Base-by-base conservation (phyloP, 2,888 invertebrate genomes). In the Caenorhabditis sp. region DNA sequence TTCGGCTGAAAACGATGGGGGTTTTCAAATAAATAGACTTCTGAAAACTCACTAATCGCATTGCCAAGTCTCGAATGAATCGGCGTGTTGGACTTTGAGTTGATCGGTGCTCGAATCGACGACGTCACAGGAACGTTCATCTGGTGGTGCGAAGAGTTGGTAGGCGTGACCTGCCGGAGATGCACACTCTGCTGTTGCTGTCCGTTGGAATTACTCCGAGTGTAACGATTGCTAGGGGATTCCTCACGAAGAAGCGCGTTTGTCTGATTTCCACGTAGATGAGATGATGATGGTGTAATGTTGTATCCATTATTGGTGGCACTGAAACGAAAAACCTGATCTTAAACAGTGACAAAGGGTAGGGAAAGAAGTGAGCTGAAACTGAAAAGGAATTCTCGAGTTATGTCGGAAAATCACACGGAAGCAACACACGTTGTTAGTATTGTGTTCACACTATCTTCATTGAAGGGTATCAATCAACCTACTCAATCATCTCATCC, bases 1-100 rank as follows among this genome's bases (percentile, higher is more conserved):
- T 22, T 83, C 73, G 22, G 75, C 83, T 83, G 70, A 14, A 82
- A 82, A 61, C n/a, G 8, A 70, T n/a, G n/a, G n/a, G n/a, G n/a
- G n/a, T n/a, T n/a, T n/a, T n/a, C n/a, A n/a, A n/a, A 22, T 22
- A 14, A 54, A 10, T 10, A 6, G 38, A 10, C 10, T 38, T 38
- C 24, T 19, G 14, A 26, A 26, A 54, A 38, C 74, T 49, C 10
- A 82, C 82, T 77, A 5, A 77, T 77, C 19, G 82, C 82, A 56
- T 49, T 73, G 10, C 82, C 82, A 5, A 73, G 58, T 63, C 82
- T 73, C 35, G 82, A n/a, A 22, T 77, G 72, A 14, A 82, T 12
- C 10, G 82, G 82, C n/a, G 69, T 82, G 16, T 54, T 51, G 19
- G 68, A 41, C 14, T 51, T 68, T n/a, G 61, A 38, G 14, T 31